Conservation (phyloP, 2,888 invertebrate genomes). For the Loripinus fragilis region DNA sequence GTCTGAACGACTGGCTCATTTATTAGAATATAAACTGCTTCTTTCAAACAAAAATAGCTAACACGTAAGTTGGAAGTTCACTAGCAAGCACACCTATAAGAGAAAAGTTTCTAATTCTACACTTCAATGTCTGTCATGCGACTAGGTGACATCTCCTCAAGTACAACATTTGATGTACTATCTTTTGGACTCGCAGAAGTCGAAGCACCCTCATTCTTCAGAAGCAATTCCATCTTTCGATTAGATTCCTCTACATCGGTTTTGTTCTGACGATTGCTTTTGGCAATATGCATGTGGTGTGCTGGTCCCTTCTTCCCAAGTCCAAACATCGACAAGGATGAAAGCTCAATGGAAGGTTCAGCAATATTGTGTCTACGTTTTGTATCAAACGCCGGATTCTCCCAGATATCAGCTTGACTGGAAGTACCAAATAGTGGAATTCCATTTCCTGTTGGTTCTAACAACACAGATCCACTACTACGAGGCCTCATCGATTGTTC, state of each 20-base stretch:
- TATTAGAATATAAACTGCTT: too few species aligned
- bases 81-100: too few species aligned
- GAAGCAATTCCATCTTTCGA: background rate
- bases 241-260: background rate
- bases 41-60: too few species aligned
- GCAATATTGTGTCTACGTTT: background rate
- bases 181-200: too few species aligned
- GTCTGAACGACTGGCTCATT: too few species aligned
- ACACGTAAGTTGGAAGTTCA: too few species aligned
- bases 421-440: background rate
- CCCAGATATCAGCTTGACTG: background rate
- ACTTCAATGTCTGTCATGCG: background rate
- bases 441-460: background rate
- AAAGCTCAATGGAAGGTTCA: background rate
- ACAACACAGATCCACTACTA: background rate
- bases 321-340: constrained; percentile 2
- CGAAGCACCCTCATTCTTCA: background rate
- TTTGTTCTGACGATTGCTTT: too few species aligned
- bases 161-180: background rate
- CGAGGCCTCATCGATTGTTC: background rate
- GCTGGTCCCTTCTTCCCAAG: background rate
- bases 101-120: background rate
- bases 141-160: background rate
- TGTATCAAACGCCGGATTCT: background rate
- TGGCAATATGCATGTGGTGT: background rate